These are phyloP conservation scores for Muricea muricata DNA, from an alignment of 92 coral and sea anemone genomes.

Conservation along the genomic window DNA sequence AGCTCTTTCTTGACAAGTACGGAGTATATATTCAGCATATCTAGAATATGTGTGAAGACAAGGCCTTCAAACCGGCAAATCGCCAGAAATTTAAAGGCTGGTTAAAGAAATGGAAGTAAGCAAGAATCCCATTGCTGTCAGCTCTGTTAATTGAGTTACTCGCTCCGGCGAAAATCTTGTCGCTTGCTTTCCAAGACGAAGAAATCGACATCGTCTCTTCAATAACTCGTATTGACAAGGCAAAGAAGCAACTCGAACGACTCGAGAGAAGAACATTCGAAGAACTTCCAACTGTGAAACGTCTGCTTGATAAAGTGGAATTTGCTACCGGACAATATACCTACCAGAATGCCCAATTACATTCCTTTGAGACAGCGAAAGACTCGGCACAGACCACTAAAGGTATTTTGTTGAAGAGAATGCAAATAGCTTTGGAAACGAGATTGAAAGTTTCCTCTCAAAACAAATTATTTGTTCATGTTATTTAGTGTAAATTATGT, in stretches of 20 bases:
- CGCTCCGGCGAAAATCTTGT: slow-evolving; percentile 68
- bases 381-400: slow-evolving; percentile 39
- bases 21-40: slow-evolving; percentile 75
- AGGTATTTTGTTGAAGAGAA: slow-evolving; percentile 18
- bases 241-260: slow-evolving; percentile 42
- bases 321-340: slow-evolving; percentile 9
- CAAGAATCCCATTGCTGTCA: slow-evolving; percentile 39
- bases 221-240: slow-evolving; percentile 34
- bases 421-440: background rate
- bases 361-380: slow-evolving; percentile 39
- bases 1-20: slow-evolving; percentile 68
- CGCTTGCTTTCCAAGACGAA: slow-evolving; percentile 70
- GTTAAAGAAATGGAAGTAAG: slow-evolving; percentile 51
- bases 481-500: too few relatives aligned
- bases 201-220: slow-evolving; percentile 53
- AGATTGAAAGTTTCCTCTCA: background rate
- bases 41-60: slow-evolving; percentile 69
- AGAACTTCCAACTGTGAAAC: slow-evolving; percentile 55
- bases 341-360: slow-evolving; percentile 36
- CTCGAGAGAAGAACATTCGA: slow-evolving; percentile 32
- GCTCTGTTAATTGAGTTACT: slow-evolving; percentile 50
- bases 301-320: slow-evolving; percentile 42
- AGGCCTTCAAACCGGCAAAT: slow-evolving; percentile 68
- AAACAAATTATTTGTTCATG: too few relatives aligned
- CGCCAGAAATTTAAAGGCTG: slow-evolving; percentile 74